Evolutionary conservation across 2,888 invertebrate genomes (phyloP).

Genomic region (Mesopsocus fuscifrons): DNA sequence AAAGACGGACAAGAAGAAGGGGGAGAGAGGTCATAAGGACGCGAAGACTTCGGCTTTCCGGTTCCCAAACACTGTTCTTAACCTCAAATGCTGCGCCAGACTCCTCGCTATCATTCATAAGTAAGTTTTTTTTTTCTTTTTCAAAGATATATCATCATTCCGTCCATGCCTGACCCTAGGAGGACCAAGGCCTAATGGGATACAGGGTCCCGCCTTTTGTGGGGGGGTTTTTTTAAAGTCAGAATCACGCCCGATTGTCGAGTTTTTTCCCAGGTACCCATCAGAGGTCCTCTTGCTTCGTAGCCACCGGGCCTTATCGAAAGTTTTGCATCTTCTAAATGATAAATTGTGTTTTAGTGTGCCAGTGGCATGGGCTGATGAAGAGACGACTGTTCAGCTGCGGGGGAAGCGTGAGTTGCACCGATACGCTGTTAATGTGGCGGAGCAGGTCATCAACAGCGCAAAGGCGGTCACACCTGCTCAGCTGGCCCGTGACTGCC

Average conservation of each 20-base stretch:
- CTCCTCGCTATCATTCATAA: conserved; percentile 27
- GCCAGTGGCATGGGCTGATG: conserved; percentile 32
- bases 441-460: conserved; percentile 24
- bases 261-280: too few species aligned
- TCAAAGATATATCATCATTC: too few species aligned
- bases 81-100: conserved; percentile 26
- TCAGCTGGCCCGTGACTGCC: not conserved
- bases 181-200: too few species aligned
- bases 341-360: conserved; percentile 26
- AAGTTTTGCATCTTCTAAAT: too few species aligned
- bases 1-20: conserved; percentile 23
- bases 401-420: conserved; percentile 35
- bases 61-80: conserved; percentile 27
- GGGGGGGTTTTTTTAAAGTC: too few species aligned
- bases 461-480: conserved; percentile 5
- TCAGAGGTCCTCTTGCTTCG: too few species aligned
- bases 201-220: too few species aligned
- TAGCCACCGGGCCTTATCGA: too few species aligned
- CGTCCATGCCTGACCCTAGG: too few species aligned
- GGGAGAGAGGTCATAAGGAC: conserved; percentile 20
- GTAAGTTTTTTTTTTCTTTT: conserved; percentile 24
- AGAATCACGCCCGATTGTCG: too few species aligned
- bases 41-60: conserved; percentile 22
- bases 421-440: conserved; percentile 31
- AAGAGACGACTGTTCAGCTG: conserved; percentile 30